Evolutionary conservation across 1,140 invertebrate genomes (phyloP).

Genomic region (Oncopodura yosiiana): DNA sequence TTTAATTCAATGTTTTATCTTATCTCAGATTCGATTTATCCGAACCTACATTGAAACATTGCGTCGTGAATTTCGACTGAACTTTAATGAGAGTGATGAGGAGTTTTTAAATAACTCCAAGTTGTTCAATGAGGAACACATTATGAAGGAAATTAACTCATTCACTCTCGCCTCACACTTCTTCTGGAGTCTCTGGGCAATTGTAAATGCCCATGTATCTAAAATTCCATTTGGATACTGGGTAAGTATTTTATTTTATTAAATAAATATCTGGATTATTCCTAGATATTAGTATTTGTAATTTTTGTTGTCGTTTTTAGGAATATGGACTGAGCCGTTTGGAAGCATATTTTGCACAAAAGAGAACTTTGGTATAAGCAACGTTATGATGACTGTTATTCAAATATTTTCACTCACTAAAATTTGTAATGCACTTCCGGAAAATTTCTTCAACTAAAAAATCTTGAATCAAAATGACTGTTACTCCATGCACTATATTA

Average conservation of each 20-base stretch:
- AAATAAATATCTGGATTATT: not conserved
- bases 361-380: slow-evolving; percentile 10
- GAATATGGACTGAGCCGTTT: slow-evolving; percentile 32
- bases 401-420: too few species aligned
- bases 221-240: slow-evolving; percentile 90
- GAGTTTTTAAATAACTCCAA: slow-evolving; percentile 22
- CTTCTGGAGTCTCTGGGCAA: slow-evolving; percentile 83
- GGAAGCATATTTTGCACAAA: slow-evolving; percentile 26
- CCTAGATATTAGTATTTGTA: not conserved
- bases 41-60: slow-evolving; percentile 36
- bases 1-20: slow-evolving; percentile 18
- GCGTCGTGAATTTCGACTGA: slow-evolving; percentile 26
- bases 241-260: slow-evolving; percentile 55
- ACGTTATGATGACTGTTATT: not conserved
- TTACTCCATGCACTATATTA: too few species aligned
- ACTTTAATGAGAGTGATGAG: slow-evolving; percentile 30
- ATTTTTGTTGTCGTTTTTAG: slow-evolving; percentile 6
- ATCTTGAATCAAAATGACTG: too few species aligned
- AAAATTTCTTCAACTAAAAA: too few species aligned
- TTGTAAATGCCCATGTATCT: slow-evolving; percentile 75
- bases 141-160: slow-evolving; percentile 66
- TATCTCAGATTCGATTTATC: slow-evolving; percentile 39
- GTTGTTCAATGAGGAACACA: slow-evolving; percentile 38
- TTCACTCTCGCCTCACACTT: slow-evolving; percentile 83
- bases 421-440: too few species aligned